A percentile compares a stretch with the other conserved stretches of the same genome.
Evolutionary conservation across 1,140 invertebrate genomes (phyloP).

Genomic region (Stenopsyche tienmushanensis): DNA sequence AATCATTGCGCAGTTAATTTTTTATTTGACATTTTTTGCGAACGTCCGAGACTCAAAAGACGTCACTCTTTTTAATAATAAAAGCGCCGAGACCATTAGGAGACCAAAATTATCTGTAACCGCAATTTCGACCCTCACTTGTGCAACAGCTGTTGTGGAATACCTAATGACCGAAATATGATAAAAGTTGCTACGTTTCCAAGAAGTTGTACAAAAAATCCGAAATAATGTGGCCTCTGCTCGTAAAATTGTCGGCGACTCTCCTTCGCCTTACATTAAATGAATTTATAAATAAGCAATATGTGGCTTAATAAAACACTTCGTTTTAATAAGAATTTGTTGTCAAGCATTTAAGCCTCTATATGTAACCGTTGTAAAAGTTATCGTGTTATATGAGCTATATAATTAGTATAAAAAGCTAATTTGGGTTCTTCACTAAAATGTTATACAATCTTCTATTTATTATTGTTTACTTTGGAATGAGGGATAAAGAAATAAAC

Average conservation of each 20-base stretch:
- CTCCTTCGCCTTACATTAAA: too few relatives aligned
- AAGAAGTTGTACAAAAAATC: background rate
- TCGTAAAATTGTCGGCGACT: too few relatives aligned
- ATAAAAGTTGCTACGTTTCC: conserved; percentile 4
- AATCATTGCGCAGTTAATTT: too few relatives aligned
- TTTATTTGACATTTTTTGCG: too few relatives aligned
- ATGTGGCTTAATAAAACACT: background rate
- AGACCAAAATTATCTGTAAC: conserved; percentile 14
- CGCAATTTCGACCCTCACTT: conserved; percentile 21
- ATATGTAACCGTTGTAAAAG: too few relatives aligned
- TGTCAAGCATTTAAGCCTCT: too few relatives aligned
- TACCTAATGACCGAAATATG: conserved; percentile 22
- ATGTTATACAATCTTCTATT: too few relatives aligned
- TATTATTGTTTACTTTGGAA: too few relatives aligned
- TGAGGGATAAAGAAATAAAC: too few relatives aligned
- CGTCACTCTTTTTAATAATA: conserved; percentile 19
- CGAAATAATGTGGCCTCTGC: conserved; percentile 8
- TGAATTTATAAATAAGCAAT: background rate
- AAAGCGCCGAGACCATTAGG: conserved; percentile 12
- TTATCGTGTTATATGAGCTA: too few relatives aligned
- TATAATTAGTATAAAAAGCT: too few relatives aligned
- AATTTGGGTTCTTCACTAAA: too few relatives aligned
- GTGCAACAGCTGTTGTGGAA: conserved; percentile 17
- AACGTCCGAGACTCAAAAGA: conserved; percentile 1
- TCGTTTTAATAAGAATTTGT: background rate